Percentiles rank a stretch among this genome's conserved stretches.
These are phyloP conservation scores for Chloroceryle amazona DNA, from an alignment of 2,797 vertebrate species.

Conservation along the genomic window DNA sequence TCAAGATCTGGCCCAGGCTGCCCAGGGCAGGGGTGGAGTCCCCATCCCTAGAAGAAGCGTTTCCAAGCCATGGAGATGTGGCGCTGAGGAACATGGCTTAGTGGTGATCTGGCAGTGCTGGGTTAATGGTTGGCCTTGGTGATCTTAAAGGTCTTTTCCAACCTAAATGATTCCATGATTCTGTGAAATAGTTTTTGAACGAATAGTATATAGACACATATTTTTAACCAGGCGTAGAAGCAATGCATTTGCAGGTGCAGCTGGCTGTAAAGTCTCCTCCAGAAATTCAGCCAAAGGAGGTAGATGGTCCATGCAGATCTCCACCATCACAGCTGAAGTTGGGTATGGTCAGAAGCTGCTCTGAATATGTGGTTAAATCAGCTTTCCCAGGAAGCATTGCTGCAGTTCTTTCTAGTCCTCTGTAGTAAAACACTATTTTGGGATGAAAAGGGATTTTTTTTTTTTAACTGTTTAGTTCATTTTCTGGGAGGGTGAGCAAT, in stretches of 20 bases:
- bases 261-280: not conserved
- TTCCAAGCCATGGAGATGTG: too few relatives aligned
- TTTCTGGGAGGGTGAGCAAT: not conserved
- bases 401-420: not conserved
- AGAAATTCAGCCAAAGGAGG: not conserved
- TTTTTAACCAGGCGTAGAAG: not conserved
- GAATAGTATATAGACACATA: not conserved
- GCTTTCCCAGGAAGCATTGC: not conserved
- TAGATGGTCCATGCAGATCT: not conserved
- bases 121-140: not conserved
- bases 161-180: not conserved
- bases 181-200: not conserved
- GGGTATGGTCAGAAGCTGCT: not conserved
- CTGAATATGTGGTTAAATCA: not conserved
- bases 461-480: not conserved
- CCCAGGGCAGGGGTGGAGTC: not conserved
- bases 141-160: not conserved
- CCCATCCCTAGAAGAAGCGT: not conserved
- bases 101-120: not conserved
- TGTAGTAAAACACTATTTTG: not conserved
- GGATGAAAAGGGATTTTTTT: not conserved
- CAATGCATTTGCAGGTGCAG: not conserved
- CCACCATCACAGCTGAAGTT: not conserved
- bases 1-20: too few relatives aligned
- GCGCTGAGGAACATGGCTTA: not conserved